Conservation (phyloP, 2,113 vertebrate genomes). For the Catagonus wagneri region DNA sequence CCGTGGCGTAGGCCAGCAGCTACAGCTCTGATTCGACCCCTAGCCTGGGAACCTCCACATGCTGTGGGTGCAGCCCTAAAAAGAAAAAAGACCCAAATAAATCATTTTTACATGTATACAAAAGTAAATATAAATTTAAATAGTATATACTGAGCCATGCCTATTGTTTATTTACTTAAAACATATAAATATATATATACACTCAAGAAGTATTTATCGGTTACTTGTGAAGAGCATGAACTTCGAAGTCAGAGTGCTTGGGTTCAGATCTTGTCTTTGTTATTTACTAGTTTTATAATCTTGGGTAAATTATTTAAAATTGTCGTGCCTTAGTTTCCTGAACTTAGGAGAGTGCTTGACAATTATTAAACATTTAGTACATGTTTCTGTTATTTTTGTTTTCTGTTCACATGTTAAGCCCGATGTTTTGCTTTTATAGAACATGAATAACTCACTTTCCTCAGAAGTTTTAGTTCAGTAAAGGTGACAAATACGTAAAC, state of each 20-base stretch:
- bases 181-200: not conserved
- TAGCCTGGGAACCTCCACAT: no score
- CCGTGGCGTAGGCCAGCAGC: no score
- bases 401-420: not conserved
- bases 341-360: not conserved
- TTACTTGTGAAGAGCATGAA: not conserved
- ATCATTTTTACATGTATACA: not conserved
- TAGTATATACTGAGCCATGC: not conserved
- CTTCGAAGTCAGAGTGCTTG: not conserved
- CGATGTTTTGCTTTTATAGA: not conserved
- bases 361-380: not conserved
- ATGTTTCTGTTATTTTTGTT: conserved; percentile 28
- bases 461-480: not conserved
- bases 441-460: not conserved
- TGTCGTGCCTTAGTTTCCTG: not conserved
- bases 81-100: no score
- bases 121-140: not conserved
- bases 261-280: not conserved
- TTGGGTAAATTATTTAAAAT: not conserved
- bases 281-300: not conserved
- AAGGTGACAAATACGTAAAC: not conserved
- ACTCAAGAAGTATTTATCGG: not conserved
- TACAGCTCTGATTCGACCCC: no score
- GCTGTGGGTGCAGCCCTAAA: no score
- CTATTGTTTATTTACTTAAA: not conserved